Percentiles rank a stretch among this genome's conserved stretches.
These are phyloP conservation scores for Apodemia hepburni DNA, from an alignment of 2,888 invertebrate species.

Conservation along the genomic window DNA sequence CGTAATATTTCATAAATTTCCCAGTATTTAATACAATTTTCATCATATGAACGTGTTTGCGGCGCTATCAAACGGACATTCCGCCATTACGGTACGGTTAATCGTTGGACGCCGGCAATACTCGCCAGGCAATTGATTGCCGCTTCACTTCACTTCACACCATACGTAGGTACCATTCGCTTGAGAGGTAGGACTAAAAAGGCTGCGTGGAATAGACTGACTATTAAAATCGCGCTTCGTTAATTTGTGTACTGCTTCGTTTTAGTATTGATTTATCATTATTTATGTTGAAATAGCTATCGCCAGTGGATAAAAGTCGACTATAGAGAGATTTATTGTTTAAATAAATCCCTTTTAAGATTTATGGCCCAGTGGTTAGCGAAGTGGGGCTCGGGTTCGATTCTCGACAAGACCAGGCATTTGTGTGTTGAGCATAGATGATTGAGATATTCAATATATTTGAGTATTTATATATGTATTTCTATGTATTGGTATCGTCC, in stretches of 20 bases:
- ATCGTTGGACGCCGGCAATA: constrained; percentile 5
- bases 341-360: too few relatives aligned
- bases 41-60: constrained; percentile 54
- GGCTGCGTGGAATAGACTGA: neutral
- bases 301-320: too few relatives aligned
- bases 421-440: too few relatives aligned
- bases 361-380: too few relatives aligned
- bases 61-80: constrained; percentile 1
- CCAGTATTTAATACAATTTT: constrained; percentile 24
- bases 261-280: too few relatives aligned
- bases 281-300: too few relatives aligned
- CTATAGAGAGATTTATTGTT: too few relatives aligned
- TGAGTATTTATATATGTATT: too few relatives aligned
- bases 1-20: neutral
- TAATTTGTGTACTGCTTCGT: neutral
- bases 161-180: neutral
- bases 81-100: constrained; percentile 6
- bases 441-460: too few relatives aligned
- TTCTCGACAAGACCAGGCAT: too few relatives aligned
- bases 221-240: neutral
- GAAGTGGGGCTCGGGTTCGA: too few relatives aligned
- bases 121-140: constrained; percentile 4
- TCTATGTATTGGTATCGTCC: too few relatives aligned
- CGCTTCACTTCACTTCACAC: neutral
- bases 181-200: constrained; percentile 5